Base-by-base conservation (phyloP, 2,888 invertebrate genomes). In the Callimorpha dominula region DNA sequence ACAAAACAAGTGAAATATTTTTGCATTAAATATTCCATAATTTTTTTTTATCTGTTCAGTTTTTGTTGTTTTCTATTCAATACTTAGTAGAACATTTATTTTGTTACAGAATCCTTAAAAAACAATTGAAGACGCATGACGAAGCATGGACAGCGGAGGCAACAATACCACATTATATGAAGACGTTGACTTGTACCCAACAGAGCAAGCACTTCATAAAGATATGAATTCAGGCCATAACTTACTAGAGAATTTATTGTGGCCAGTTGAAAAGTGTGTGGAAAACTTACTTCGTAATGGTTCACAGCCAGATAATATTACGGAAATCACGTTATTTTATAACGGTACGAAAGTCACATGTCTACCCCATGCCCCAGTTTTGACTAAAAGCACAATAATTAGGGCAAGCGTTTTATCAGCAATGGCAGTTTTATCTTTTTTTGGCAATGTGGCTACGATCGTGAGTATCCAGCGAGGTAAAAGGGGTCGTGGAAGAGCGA, bases 401-500 rank as follows among this genome's bases (percentile, higher is more conserved):
- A 97, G 97, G 86, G 97, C 97, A 0, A 96, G 97, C 76, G 96
- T 98, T 0, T 93, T 98, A 15, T 95, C 96, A 0, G 95, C 97
- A 12, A 97, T 98, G 96, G 97, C 98, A 1, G 84, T 97, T 2
- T 91, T 98, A 73, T 98, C 98, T 0, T 94, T 98, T 43, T 89
- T 97, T 67, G 98, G 97, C 31, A 98, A 98, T 90, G 91, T 97
- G 43, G 97, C 97, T 6, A 98, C 98, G 1, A 97, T 98, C 83
- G 96, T 97, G 91, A 98, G 98, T 84, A 97, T 98, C 87, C 96
- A 96, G 80, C 96, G 96, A 85, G 97, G 97, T 7, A 96, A 97
- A 80, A 92, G 96, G 40, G 94, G 96, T 43, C 91, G 96, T 14
- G 93, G 96, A 40, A 92, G 96, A 77, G 95, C 96, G 0, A 94